Percentiles rank a stretch among this genome's conserved stretches.
phyloP scores from a whole-genome alignment of 2,113 vertebrate genomes.

The Misgurnus anguillicaudatus region DNA sequence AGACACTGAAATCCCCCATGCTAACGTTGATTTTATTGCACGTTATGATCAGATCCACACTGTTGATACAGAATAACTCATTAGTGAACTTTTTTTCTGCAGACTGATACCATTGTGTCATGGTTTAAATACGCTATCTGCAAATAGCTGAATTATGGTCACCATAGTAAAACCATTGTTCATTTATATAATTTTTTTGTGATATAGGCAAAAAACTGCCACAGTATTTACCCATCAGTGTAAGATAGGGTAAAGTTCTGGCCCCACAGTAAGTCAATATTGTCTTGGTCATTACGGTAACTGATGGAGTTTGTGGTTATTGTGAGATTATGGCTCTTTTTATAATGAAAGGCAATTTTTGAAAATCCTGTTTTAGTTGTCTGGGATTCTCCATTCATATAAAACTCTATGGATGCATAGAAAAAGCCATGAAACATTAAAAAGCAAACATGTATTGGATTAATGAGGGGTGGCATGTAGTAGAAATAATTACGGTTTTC shows the following conservation, averaged over 20 bases:
- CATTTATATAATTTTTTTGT: not conserved
- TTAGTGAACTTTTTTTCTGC: not conserved
- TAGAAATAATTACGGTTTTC: conserved; percentile 10
- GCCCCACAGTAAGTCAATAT: not conserved
- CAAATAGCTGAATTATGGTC: no score
- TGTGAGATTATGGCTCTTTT: conserved; percentile 35
- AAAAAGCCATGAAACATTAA: not conserved
- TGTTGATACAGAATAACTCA: conserved; percentile 37
- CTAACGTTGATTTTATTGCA: conserved; percentile 58
- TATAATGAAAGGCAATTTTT: conserved; percentile 58
- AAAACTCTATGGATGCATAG: conserved; percentile 56
- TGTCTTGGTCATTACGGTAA: conserved; percentile 25
- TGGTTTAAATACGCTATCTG: no score
- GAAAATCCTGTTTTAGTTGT: conserved; percentile 57
- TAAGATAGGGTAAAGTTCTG: not conserved
- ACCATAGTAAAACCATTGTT: not conserved
- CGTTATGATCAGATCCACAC: conserved; percentile 52
- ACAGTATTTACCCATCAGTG: conserved; percentile 28
- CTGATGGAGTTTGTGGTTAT: conserved; percentile 32
- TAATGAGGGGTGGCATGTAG: not conserved
- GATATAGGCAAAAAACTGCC: not conserved
- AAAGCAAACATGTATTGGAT: no score
- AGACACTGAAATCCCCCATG: conserved; percentile 45
- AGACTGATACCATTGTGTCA: no score
- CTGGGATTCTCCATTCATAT: conserved; percentile 64